A percentile compares a stretch with the other conserved stretches of the same genome.
These are phyloP conservation scores for Lottia scabra DNA, from an alignment of 2,888 invertebrate genomes.

Conservation along the genomic window DNA sequence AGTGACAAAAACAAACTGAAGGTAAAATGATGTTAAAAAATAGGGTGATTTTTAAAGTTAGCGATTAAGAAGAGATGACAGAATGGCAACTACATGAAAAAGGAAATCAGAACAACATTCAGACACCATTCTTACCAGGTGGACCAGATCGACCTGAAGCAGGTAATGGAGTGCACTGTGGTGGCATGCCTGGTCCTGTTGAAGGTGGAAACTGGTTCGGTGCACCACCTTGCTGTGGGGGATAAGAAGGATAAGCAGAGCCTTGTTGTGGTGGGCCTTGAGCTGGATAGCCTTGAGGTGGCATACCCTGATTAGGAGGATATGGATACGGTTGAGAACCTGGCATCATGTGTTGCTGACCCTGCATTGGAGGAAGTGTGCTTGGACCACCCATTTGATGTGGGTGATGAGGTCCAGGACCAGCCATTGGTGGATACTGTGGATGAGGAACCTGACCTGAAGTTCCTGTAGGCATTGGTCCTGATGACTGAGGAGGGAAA, in stretches of 20 bases:
- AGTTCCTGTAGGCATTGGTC: neutral
- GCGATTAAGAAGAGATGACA: neutral
- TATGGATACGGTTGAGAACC: constrained; percentile 19
- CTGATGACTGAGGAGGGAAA: neutral
- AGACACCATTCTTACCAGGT: constrained; percentile 16
- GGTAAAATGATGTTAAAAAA: no score
- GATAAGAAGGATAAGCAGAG: constrained; percentile 4
- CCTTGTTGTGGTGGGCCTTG: constrained; percentile 8
- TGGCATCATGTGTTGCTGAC: constrained; percentile 17
- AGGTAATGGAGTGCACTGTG: constrained; percentile 30
- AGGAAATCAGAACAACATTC: neutral
- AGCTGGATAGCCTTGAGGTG: constrained; percentile 6
- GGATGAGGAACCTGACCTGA: constrained; percentile 5
- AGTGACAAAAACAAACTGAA: no score
- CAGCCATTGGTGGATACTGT: constrained; percentile 5
- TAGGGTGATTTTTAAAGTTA: no score
- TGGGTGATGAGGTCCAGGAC: constrained; percentile 5
- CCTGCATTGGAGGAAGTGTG: constrained; percentile 18
- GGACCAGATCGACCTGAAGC: constrained; percentile 17
- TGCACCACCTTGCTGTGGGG: constrained; percentile 11
- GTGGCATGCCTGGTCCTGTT: constrained; percentile 18
- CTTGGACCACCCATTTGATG: constrained; percentile 5
- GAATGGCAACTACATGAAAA: neutral
- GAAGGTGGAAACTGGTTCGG: constrained; percentile 13
- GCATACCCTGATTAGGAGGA: constrained; percentile 8